Conservation (phyloP, 2,797 vertebrate genomes). For the Mus minutoides region DNA sequence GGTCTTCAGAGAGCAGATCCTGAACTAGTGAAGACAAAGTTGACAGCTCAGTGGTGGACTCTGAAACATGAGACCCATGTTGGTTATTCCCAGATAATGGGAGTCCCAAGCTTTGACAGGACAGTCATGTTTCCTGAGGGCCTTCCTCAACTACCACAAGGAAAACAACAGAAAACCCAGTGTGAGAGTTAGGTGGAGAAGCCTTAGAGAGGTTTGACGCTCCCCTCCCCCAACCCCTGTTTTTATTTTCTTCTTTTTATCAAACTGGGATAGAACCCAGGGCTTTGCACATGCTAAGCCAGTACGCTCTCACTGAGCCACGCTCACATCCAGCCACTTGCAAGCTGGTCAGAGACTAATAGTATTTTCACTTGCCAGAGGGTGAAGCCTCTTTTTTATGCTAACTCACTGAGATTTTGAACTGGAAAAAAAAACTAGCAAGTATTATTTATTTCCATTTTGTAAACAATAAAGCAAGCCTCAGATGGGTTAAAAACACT, state of each 20-base stretch:
- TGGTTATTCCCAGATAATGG: background rate
- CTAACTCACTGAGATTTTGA: background rate
- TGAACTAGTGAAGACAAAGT: conserved; percentile 85
- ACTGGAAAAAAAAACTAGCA: background rate
- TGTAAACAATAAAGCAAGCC: background rate
- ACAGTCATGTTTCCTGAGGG: background rate
- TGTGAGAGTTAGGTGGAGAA: background rate
- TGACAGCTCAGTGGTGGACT: conserved; percentile 47
- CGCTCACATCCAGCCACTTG: background rate
- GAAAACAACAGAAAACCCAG: background rate
- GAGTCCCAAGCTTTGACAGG: background rate
- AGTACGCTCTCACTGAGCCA: no score
- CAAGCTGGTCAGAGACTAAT: background rate
- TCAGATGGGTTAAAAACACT: background rate
- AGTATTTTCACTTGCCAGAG: background rate
- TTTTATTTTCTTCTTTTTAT: background rate
- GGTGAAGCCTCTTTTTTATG: background rate
- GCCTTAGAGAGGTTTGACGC: background rate
- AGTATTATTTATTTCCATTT: conserved; percentile 21
- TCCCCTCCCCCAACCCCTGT: no score
- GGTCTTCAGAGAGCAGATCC: conserved; percentile 93
- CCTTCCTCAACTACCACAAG: background rate
- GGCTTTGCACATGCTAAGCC: no score
- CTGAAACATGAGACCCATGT: background rate
- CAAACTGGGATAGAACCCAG: background rate